Evolutionary conservation across 2,888 invertebrate genomes (phyloP), one percentile per base, ranked within the genome.

Genomic region (Microplitis deprimator): DNA sequence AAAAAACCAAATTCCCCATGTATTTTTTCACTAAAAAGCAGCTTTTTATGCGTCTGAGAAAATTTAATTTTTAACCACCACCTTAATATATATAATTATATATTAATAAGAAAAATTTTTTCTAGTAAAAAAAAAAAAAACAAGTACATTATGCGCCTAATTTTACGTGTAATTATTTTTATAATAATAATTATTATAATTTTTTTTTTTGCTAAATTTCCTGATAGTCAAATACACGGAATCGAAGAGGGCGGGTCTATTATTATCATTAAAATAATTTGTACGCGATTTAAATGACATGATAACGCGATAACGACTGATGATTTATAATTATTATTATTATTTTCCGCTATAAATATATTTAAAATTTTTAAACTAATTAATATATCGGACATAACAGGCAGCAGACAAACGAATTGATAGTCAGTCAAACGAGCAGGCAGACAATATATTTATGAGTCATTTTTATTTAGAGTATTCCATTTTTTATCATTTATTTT

Each of bases 201-300:
- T 17, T 20, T 20, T 20, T 2, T 29, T 29, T 4, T 4, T n/a
- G n/a, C 29, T 29, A 29, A 29, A 29, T 29, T 29, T 29, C 29
- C 29, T 29, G 50, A 29, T 41, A 17, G 69, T 68, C 17, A 38
- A 75, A 67, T 79, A 70, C 62, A 70, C 74, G 78, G 75, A 76
- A 79, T 67, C 79, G 75, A 73, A 78, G 81, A 81, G 77, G 82
- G 81, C 81, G 82, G 81, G 81, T 82, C 80, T 17, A 41, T 61
- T 71, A 65, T 59, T 68, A 68, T 39, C 29, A 76, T 59, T 69
- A n/a, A 41, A 69, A 40, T 64, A 29, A 29, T 29, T 29, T 29
- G 29, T 62, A 40, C 62, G 17, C 41, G 13, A 10, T 7, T 50
- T 29, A 59, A 10, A 71, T 61, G 59, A 38, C 41, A 60, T 60